Conservation (phyloP, 2,888 invertebrate genomes). For the Hydraecia micacea region DNA sequence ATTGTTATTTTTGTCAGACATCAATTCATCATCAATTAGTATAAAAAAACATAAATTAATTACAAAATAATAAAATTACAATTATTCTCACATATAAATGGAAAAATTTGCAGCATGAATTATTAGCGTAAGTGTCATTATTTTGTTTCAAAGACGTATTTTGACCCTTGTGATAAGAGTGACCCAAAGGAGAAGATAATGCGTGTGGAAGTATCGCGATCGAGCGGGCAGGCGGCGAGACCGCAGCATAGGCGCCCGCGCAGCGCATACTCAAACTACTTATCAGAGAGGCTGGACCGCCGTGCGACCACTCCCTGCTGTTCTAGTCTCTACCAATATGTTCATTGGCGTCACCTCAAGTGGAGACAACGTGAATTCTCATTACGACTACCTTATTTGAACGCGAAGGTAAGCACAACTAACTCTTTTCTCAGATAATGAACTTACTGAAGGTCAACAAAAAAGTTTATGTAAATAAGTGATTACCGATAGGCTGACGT, state of each 20-base stretch:
- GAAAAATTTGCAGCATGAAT: constrained; percentile 64
- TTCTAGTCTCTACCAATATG: constrained; percentile 80
- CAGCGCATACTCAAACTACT: constrained; percentile 70
- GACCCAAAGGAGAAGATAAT: constrained; percentile 82
- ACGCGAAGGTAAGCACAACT: constrained; percentile 78
- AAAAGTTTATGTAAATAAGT: constrained; percentile 74
- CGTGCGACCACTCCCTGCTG: constrained; percentile 58
- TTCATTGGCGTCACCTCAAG: constrained; percentile 89
- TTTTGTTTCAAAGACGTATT: constrained; percentile 79
- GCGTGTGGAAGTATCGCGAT: constrained; percentile 72
- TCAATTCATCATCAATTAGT: constrained; percentile 9
- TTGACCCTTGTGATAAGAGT: constrained; percentile 82
- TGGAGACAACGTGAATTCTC: constrained; percentile 88
- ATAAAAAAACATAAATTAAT: constrained; percentile 29
- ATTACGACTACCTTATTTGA: constrained; percentile 90
- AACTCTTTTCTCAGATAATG: constrained; percentile 63
- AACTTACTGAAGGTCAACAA: constrained; percentile 75
- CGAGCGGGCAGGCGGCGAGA: constrained; percentile 54
- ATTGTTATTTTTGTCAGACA: constrained; percentile 5
- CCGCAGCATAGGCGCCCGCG: constrained; percentile 50
- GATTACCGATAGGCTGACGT: constrained; percentile 64
- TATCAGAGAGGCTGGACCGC: constrained; percentile 73
- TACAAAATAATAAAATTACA: constrained; percentile 31
- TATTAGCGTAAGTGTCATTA: constrained; percentile 67
- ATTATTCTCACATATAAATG: constrained; percentile 41